Evolutionary conservation across 2,113 vertebrate genomes (phyloP).

Genomic region (Ivindomyrus marchei): DNA sequence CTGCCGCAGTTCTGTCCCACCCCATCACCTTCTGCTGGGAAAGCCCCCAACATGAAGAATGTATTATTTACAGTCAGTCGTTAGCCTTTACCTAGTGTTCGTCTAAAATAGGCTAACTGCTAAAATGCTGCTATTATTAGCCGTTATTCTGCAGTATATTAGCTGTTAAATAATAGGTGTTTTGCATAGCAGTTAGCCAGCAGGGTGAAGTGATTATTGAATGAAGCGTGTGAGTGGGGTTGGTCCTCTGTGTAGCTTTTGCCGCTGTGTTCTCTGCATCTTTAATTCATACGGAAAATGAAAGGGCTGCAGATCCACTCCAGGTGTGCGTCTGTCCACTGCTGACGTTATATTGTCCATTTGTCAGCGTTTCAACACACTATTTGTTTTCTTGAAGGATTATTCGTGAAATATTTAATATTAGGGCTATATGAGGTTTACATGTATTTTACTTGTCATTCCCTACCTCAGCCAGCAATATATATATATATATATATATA

Average conservation of each 20-base stretch:
- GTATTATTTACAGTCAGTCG: neutral
- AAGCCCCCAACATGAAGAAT: neutral
- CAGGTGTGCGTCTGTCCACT: neutral
- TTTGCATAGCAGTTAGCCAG: neutral
- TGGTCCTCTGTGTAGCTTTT: neutral
- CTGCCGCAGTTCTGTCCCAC: neutral
- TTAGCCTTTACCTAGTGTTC: neutral
- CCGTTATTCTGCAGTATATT: neutral
- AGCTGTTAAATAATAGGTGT: neutral
- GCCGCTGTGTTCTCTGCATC: neutral
- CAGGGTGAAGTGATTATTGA: neutral
- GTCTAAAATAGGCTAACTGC: neutral
- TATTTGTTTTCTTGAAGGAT: neutral
- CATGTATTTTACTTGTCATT: neutral
- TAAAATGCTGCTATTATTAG: neutral
- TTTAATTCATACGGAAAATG: neutral
- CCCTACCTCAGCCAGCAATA: neutral
- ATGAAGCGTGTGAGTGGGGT: neutral
- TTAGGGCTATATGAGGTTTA: neutral
- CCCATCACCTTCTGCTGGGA: neutral
- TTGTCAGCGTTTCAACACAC: neutral
- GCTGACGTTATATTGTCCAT: neutral
- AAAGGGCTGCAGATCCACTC: neutral
- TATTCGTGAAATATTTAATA: neutral
- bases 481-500: neutral